Percentiles rank a stretch among this genome's conserved stretches.
These are phyloP conservation scores for Oreochromis grahami DNA, from an alignment of 2,797 vertebrate species.

Conservation along the genomic window DNA sequence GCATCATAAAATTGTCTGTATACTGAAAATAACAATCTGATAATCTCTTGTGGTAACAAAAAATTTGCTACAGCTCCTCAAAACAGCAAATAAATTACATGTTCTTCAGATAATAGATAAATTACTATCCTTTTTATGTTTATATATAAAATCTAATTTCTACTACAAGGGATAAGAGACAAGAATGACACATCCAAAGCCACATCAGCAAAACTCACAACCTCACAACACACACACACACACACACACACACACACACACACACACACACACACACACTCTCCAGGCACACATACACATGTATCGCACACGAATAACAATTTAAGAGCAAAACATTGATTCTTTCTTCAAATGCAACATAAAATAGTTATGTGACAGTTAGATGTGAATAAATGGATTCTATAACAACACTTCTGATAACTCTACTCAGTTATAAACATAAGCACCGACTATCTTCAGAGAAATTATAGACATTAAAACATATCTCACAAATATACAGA, in stretches of 20 bases:
- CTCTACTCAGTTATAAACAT: slow-evolving; percentile 47
- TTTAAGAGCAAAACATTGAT: not conserved
- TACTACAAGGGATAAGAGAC: slow-evolving; percentile 58
- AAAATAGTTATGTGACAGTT: slow-evolving; percentile 38
- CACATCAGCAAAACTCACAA: not conserved
- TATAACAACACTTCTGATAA: slow-evolving; percentile 44
- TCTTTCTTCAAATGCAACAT: slow-evolving; percentile 26
- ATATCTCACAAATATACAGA: slow-evolving; percentile 73
- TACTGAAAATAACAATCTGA: slow-evolving; percentile 63
- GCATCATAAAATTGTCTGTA: slow-evolving; percentile 27
- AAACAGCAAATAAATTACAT: slow-evolving; percentile 80
- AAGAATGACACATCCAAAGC: slow-evolving; percentile 50
- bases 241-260: not conserved
- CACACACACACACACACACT: not conserved
- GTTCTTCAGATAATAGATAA: slow-evolving; percentile 77
- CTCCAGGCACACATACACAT: not conserved
- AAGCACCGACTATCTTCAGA: slow-evolving; percentile 46
- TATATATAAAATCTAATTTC: slow-evolving; percentile 68
- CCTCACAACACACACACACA: not conserved
- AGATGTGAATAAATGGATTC: slow-evolving; percentile 58
- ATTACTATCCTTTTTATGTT: slow-evolving; percentile 70
- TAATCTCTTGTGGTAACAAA: slow-evolving; percentile 66
- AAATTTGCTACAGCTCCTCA: slow-evolving; percentile 60
- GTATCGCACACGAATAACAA: not conserved
- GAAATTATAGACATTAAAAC: slow-evolving; percentile 69